Evolutionary conservation across 2,888 invertebrate genomes (phyloP).

Genomic region (Autographa pulchrina): DNA sequence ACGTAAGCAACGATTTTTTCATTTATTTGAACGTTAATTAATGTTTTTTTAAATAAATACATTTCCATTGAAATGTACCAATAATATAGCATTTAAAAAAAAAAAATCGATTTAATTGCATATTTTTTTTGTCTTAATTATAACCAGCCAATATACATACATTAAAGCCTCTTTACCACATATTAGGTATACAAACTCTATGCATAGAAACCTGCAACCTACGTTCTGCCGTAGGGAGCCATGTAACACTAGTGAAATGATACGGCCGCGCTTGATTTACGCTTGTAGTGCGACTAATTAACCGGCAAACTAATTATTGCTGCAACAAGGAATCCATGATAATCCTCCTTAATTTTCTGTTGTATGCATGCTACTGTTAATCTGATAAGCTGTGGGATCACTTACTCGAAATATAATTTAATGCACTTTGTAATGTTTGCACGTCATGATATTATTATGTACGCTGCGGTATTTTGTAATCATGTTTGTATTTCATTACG

Average conservation of each 20-base stretch:
- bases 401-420: constrained; percentile 4
- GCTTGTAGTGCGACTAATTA: constrained; percentile 80
- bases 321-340: constrained; percentile 72
- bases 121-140: no score
- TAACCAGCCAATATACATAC: not conserved
- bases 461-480: not conserved
- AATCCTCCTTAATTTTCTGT: constrained; percentile 68
- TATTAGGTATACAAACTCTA: not conserved
- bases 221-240: constrained; percentile 34
- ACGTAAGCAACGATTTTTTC: no score
- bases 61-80: no score
- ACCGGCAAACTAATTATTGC: constrained; percentile 84
- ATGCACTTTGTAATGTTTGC: not conserved
- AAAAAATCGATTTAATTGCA: no score
- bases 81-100: no score
- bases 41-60: no score
- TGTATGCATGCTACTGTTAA: constrained; percentile 23
- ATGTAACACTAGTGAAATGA: constrained; percentile 42
- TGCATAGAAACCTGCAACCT: not conserved
- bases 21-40: no score
- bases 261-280: constrained; percentile 70
- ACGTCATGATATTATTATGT: not conserved
- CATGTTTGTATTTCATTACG: constrained; percentile 1
- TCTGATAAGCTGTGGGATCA: not conserved
- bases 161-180: not conserved